phyloP scores from a whole-genome alignment of 2,113 vertebrate species.

The Trogon melanurus region DNA sequence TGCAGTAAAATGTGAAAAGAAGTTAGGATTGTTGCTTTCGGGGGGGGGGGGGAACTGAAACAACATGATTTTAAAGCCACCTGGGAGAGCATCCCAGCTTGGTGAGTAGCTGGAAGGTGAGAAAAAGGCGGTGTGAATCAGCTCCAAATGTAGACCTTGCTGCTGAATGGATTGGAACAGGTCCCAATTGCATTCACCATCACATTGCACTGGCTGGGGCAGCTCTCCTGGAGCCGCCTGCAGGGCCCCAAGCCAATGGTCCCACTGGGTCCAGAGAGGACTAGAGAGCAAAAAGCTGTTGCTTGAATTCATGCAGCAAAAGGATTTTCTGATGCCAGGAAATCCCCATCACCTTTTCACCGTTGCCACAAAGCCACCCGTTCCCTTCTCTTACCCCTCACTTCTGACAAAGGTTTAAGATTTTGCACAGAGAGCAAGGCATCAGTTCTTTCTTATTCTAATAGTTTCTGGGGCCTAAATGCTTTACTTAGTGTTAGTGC shows the following conservation, averaged over 20 bases:
- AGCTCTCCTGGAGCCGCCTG: background rate
- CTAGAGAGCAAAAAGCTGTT: background rate
- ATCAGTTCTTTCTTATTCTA: background rate
- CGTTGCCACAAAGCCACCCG: background rate
- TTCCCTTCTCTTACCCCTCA: background rate
- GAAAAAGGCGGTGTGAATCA: background rate
- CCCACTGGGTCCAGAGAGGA: background rate
- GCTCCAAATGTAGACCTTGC: background rate
- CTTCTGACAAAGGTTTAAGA: background rate
- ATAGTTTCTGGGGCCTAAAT: background rate
- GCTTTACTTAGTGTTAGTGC: background rate
- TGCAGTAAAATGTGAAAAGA: background rate
- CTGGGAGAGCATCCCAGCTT: background rate
- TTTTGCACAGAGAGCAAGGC: background rate
- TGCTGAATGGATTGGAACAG: background rate
- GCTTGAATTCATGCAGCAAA: background rate
- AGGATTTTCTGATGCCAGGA: background rate
- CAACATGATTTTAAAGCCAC: background rate
- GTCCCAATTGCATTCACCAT: background rate
- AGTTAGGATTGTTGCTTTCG: background rate
- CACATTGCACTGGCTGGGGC: fast-evolving
- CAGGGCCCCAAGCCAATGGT: background rate
- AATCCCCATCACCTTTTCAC: background rate
- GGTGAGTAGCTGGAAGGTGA: background rate
- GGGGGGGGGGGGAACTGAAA: too few species aligned